Evolutionary conservation across 1,140 invertebrate genomes (phyloP).

Genomic region (Bactericera cockerelli): DNA sequence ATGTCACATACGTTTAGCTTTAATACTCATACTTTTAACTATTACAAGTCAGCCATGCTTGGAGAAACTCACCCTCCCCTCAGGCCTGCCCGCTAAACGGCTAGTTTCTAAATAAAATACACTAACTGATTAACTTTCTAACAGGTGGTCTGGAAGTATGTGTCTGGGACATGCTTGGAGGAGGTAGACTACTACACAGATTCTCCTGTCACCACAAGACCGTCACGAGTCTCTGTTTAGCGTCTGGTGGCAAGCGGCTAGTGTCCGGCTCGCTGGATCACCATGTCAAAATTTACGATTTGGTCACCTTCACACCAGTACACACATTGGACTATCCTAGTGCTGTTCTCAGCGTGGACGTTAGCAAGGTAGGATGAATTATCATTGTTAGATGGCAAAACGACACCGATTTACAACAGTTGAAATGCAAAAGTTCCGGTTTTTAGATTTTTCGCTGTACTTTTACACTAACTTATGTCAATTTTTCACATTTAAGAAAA

Average conservation of each 20-base stretch:
- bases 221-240: constrained; percentile 64
- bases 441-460: too few species aligned
- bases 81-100: too few species aligned
- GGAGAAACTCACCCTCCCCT: too few species aligned
- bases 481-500: too few species aligned
- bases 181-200: constrained; percentile 63
- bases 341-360: constrained; percentile 70
- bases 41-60: too few species aligned
- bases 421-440: too few species aligned
- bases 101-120: too few species aligned
- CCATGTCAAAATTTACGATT: constrained; percentile 88
- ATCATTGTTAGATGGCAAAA: too few species aligned
- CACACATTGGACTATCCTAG: constrained; percentile 83
- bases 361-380: constrained; percentile 34
- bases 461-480: too few species aligned
- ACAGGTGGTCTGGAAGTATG: constrained; percentile 74
- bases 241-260: constrained; percentile 61
- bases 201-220: constrained; percentile 86
- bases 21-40: too few species aligned
- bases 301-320: constrained; percentile 68
- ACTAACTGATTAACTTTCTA: constrained; percentile 15
- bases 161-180: constrained; percentile 82
- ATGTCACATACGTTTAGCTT: too few species aligned
- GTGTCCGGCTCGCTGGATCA: constrained; percentile 82
- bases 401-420: too few species aligned